Percentiles rank a stretch among this genome's conserved stretches.
Evolutionary conservation across 2,113 vertebrate genomes (phyloP).

Genomic region (Nycticebus coucang): DNA sequence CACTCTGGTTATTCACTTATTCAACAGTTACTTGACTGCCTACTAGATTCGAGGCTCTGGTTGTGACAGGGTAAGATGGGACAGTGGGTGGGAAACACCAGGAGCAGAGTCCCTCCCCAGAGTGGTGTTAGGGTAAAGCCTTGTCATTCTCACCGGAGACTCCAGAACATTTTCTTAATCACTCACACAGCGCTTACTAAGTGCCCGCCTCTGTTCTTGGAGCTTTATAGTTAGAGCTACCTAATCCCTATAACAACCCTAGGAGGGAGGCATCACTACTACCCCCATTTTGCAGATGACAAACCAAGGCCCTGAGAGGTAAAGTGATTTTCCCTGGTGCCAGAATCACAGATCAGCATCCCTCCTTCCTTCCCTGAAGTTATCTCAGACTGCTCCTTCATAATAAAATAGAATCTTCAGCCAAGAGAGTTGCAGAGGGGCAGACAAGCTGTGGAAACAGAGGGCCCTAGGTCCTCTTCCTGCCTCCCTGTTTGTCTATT

Average conservation of each 20-base stretch:
- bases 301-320: background rate
- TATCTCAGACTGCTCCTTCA: background rate
- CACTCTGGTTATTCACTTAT: background rate
- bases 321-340: background rate
- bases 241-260: background rate
- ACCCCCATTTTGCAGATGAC: background rate
- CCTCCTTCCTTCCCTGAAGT: background rate
- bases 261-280: too few species aligned
- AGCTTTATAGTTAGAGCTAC: background rate
- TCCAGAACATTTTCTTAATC: background rate
- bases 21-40: background rate
- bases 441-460: background rate
- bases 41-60: background rate
- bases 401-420: background rate
- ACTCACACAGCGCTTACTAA: accelerated
- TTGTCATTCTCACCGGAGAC: background rate
- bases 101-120: background rate
- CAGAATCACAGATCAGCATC: background rate
- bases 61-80: background rate
- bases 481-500: background rate
- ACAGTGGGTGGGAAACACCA: background rate
- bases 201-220: background rate
- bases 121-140: background rate
- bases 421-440: background rate
- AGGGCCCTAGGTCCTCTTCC: background rate